Base-by-base conservation (phyloP, 2,888 invertebrate species). In the Yponomeuta plumbellus region DNA sequence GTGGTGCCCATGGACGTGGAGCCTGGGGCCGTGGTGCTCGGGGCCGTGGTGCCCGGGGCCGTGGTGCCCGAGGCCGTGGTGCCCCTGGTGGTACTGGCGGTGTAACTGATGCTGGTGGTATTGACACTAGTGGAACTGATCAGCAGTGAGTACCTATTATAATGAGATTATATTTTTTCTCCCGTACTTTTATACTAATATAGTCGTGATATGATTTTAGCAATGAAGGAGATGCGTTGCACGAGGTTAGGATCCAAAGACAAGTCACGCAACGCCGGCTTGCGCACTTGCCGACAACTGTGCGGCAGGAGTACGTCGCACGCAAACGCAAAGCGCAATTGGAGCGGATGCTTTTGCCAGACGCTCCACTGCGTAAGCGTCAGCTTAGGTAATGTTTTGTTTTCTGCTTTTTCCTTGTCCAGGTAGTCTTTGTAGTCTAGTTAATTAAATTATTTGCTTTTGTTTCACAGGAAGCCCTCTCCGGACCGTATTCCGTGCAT, bases 61-160 rank as follows among this genome's bases (percentile, higher is more conserved):
- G 26, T 26, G 23, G 23, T 23, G 23, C 23, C 23, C 23, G 4
- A 4, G 23, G 23, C 23, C 23, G 23, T 23, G 52, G 17, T 21
- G 59, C 17, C 26, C 64, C 8, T 1, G 17, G 58, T 3, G 1
- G 64, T 62, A 26, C 26, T 26, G 26, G 26, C 26, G 26, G 26
- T 26, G 26, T 2, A 4, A 26, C 26, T 26, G 26, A 26, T 26
- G 26, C 26, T 26, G 20, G 13, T 67, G 17, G 63, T 61, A 20
- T 20, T 20, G 23, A 21, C 23, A 22, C 61, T 56, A 56, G 56
- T 56, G 56, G 56, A 56, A 56, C 56, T 56, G 56, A 56, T 56
- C 56, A 56, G 56, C 56, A 56, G 56, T 56, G 56, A 56, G 56
- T 56, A 56, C 56, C 56, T 56, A 56, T 56, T 56, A 56, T 56